Conservation (phyloP, 2,888 invertebrate species). For the Nematopogon swammerdamellus region DNA sequence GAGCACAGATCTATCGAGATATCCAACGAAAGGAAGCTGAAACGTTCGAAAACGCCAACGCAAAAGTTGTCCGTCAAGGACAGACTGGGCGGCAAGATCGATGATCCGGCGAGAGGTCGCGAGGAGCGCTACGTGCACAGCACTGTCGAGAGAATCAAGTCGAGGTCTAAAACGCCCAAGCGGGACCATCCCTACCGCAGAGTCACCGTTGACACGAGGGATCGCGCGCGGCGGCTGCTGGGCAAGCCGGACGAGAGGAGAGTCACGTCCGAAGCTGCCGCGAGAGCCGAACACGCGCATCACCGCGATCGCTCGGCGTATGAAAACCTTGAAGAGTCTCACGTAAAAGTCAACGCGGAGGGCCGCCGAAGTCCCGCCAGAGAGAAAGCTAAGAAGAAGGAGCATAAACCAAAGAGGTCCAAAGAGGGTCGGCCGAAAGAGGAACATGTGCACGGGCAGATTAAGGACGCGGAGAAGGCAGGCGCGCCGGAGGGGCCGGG, state of each 20-base stretch:
- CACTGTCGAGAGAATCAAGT: slow-evolving; percentile 53
- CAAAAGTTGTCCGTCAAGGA: slow-evolving; percentile 74
- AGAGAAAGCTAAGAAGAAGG: slow-evolving; percentile 22
- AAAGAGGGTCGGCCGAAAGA: slow-evolving; percentile 16
- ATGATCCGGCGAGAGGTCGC: slow-evolving; percentile 50
- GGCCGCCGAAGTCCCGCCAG: slow-evolving; percentile 20
- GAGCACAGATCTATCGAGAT: slow-evolving; percentile 47
- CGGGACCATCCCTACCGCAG: slow-evolving; percentile 42
- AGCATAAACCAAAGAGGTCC: slow-evolving; percentile 27
- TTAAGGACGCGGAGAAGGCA: slow-evolving; percentile 18
- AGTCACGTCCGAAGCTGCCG: slow-evolving; percentile 18
- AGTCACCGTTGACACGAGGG: slow-evolving; percentile 44
- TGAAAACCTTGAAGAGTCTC: slow-evolving; percentile 17
- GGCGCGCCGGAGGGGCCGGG: too few species aligned
- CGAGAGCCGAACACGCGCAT: slow-evolving; percentile 14
- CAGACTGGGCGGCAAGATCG: slow-evolving; percentile 73
- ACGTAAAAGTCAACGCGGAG: too few species aligned
- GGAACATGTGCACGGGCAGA: slow-evolving; percentile 12
- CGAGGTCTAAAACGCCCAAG: slow-evolving; percentile 50
- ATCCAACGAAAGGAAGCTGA: slow-evolving; percentile 36
- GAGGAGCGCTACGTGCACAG: slow-evolving; percentile 55
- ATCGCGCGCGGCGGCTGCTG: slow-evolving; percentile 27
- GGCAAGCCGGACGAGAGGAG: slow-evolving; percentile 32
- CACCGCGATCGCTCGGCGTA: too few species aligned
- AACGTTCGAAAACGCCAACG: slow-evolving; percentile 52